These are phyloP conservation scores for Oscarella lobularis DNA, from an alignment of 37 sponge, comb jelly and placozoan species.

Conservation along the genomic window DNA sequence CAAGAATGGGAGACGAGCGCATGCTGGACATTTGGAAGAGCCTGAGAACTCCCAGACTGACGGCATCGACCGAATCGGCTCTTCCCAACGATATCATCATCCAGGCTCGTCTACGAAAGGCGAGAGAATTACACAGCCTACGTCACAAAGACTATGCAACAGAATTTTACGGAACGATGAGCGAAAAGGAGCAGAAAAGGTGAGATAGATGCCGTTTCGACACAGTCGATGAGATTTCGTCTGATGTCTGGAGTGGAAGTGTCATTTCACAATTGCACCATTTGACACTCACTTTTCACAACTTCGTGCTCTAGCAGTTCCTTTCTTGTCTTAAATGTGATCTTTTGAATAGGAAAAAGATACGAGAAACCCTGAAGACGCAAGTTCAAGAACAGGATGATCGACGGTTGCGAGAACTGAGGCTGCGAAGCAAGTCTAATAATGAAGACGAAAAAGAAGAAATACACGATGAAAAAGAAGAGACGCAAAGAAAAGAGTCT, in stretches of 20 bases:
- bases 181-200: slow-evolving; percentile 21
- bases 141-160: slow-evolving; percentile 18
- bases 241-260: too few species aligned
- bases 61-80: neutral
- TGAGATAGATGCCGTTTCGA: neutral
- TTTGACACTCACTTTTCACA: too few species aligned
- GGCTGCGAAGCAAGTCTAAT: too few species aligned
- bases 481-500: too few species aligned
- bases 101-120: neutral
- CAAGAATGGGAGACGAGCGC: too few species aligned
- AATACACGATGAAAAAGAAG: too few species aligned
- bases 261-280: too few species aligned
- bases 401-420: slow-evolving; percentile 6
- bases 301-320: too few species aligned
- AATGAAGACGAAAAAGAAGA: too few species aligned
- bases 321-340: too few species aligned
- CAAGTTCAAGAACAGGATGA: slow-evolving; percentile 17
- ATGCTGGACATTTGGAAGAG: neutral
- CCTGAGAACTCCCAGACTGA: neutral
- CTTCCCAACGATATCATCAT: neutral
- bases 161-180: slow-evolving; percentile 26
- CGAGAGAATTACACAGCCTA: slow-evolving; percentile 5
- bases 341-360: slow-evolving; percentile 19
- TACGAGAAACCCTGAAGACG: slow-evolving; percentile 15
- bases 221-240: too few species aligned